phyloP scores from a whole-genome alignment of 2,797 vertebrate species.

The Vespertilio murinus region DNA sequence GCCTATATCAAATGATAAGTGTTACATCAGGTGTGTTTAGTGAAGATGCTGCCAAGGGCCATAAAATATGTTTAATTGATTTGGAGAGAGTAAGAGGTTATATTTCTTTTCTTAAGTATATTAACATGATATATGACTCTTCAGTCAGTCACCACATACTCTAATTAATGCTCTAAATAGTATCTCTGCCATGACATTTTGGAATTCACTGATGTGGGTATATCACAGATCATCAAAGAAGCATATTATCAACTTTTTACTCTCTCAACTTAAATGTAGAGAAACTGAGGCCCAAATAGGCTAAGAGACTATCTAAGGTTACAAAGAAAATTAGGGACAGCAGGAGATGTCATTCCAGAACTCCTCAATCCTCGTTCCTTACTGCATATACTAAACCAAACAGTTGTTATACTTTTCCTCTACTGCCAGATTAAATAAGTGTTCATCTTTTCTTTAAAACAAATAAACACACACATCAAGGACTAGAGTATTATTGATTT shows the following conservation, averaged over 20 bases:
- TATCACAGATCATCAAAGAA: not conserved
- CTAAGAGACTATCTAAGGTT: not conserved
- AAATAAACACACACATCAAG: constrained; percentile 15
- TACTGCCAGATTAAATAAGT: not conserved
- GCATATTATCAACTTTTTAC: not conserved
- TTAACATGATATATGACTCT: not conserved
- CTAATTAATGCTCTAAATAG: not conserved
- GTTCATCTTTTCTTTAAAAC: constrained; percentile 55
- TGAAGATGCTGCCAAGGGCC: not conserved
- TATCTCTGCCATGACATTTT: not conserved
- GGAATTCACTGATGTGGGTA: not conserved
- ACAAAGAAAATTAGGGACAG: not conserved
- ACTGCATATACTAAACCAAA: not conserved
- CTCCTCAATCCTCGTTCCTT: not conserved
- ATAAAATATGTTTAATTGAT: not conserved
- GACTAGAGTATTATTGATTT: not conserved
- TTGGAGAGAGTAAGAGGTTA: not conserved
- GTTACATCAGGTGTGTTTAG: not conserved
- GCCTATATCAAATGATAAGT: not conserved
- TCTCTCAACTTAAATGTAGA: not conserved
- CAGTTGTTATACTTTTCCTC: not conserved
- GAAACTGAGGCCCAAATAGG: not conserved
- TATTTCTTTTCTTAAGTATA: not conserved
- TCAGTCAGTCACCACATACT: not conserved
- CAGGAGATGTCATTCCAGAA: not conserved